Percentiles rank a stretch among this genome's conserved stretches.
Conservation (phyloP, 1,140 invertebrate species). For the Myzus persicae region DNA sequence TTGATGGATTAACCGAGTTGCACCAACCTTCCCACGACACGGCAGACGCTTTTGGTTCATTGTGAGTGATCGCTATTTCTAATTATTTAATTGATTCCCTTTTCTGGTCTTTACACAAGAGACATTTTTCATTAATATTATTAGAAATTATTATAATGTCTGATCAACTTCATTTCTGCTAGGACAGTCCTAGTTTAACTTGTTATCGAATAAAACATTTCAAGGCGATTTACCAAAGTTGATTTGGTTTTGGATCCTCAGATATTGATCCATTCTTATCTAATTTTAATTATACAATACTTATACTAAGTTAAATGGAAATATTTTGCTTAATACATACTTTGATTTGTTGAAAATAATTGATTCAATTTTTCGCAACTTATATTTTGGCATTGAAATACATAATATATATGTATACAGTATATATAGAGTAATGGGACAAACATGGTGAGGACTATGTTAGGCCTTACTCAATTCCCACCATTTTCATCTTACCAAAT, state of each 20-base stretch:
- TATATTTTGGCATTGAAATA: not conserved
- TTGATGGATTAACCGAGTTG: not conserved
- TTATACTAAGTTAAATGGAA: not conserved
- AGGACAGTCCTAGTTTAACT: not conserved
- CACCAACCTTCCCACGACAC: not conserved
- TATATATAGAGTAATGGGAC: not conserved
- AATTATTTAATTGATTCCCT: not conserved
- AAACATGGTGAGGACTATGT: not conserved
- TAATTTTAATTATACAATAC: not conserved
- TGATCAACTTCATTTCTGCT: not conserved
- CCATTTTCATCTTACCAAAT: not conserved
- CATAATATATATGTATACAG: not conserved
- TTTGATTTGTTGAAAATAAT: not conserved
- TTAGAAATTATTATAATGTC: not conserved
- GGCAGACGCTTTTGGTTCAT: slow-evolving; percentile 31
- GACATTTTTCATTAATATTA: not conserved
- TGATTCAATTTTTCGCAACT: not conserved
- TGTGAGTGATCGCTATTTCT: not conserved
- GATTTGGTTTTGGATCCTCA: not conserved
- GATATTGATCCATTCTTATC: not conserved
- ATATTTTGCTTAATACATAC: not conserved
- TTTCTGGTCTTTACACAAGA: not conserved
- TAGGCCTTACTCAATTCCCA: not conserved
- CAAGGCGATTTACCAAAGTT: not conserved
- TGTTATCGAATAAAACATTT: not conserved